phyloP scores from a whole-genome alignment of 1,140 invertebrate species.

The Ceratina japonica region DNA sequence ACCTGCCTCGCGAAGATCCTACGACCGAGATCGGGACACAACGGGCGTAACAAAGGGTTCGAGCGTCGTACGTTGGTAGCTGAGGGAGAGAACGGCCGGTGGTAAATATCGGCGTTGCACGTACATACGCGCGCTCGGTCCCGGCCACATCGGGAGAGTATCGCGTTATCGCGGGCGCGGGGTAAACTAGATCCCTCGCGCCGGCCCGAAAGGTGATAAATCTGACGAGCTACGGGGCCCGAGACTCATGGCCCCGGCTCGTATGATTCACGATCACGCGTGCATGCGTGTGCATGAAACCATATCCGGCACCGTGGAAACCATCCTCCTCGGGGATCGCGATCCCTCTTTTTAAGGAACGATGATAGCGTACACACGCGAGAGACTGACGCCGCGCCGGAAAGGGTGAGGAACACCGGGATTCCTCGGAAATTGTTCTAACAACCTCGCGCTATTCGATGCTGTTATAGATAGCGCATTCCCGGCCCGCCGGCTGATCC shows the following conservation, averaged over 20 bases:
- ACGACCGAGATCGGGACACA: conserved; percentile 64
- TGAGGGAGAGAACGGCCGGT: conserved; percentile 29
- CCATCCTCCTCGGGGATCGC: conserved; percentile 18
- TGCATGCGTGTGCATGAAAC: conserved; percentile 37
- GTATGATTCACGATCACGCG: conserved; percentile 71
- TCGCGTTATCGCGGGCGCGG: conserved; percentile 51
- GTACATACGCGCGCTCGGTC: conserved; percentile 21
- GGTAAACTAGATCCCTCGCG: conserved; percentile 68
- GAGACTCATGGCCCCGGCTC: conserved; percentile 51
- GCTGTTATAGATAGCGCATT: neutral
- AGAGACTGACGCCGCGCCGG: neutral
- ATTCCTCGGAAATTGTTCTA: neutral
- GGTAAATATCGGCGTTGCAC: conserved; percentile 41
- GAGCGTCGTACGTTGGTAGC: conserved; percentile 41
- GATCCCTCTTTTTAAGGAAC: conserved; percentile 3
- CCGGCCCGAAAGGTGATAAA: conserved; percentile 65
- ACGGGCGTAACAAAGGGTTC: conserved; percentile 72
- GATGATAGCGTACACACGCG: conserved; percentile 46
- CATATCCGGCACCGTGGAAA: conserved; percentile 33
- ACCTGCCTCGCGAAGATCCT: conserved; percentile 61
- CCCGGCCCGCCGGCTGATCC: neutral
- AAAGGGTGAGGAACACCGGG: conserved; percentile 9
- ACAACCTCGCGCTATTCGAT: neutral
- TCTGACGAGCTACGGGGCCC: conserved; percentile 64
- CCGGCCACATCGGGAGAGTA: no score